phyloP scores from a whole-genome alignment of 2,888 invertebrate genomes.

The Oegoconia quadripuncta region DNA sequence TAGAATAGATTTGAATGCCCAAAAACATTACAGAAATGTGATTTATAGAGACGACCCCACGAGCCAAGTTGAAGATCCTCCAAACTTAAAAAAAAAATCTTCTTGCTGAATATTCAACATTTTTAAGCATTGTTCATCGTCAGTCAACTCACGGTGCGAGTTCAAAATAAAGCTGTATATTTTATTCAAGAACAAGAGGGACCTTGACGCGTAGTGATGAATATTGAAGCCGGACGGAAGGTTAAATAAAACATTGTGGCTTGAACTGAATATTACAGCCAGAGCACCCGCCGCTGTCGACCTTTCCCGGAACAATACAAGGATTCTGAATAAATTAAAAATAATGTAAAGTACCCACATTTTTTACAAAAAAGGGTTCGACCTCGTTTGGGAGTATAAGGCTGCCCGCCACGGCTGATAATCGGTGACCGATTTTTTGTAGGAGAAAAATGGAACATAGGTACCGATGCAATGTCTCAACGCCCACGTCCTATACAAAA shows the following conservation, averaged over 20 bases:
- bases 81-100: too few relatives aligned
- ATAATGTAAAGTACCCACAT: constrained; percentile 41
- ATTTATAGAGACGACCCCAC: too few relatives aligned
- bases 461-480: too few relatives aligned
- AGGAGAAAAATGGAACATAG: too few relatives aligned
- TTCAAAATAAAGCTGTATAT: constrained; percentile 26
- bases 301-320: constrained; percentile 47
- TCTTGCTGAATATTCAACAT: too few relatives aligned
- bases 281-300: constrained; percentile 38
- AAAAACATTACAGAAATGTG: too few relatives aligned
- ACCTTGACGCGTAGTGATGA: constrained; percentile 43
- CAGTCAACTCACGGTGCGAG: constrained; percentile 5
- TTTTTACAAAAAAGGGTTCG: constrained; percentile 35
- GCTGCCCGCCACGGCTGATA: too few relatives aligned
- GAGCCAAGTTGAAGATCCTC: too few relatives aligned
- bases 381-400: too few relatives aligned
- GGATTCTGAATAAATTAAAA: constrained; percentile 57
- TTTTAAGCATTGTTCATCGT: constrained; percentile 5
- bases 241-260: constrained; percentile 61
- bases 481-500: too few relatives aligned
- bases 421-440: too few relatives aligned
- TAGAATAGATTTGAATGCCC: too few relatives aligned
- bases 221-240: constrained; percentile 47
- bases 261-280: constrained; percentile 52
- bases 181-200: constrained; percentile 45